Base-by-base conservation (phyloP, 2,797 vertebrate species). In the Gallirallus australis region DNA sequence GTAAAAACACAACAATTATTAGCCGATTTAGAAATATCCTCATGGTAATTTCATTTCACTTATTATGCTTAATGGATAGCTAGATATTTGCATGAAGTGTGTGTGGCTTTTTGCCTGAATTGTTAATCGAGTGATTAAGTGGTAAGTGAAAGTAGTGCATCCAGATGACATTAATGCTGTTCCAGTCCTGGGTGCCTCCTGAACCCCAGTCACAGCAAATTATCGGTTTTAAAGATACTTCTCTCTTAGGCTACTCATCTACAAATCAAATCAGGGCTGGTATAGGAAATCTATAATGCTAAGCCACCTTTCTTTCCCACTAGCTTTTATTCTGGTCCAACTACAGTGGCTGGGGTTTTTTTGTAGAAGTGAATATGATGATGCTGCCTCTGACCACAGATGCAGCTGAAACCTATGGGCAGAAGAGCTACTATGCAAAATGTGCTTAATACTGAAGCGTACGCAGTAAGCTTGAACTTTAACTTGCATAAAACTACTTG, bases 41-140 rank as follows among this genome's bases (percentile, higher is more conserved):
- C 93, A 93, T 79, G 80, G 82, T 94, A 96, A 96, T 96, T 96
- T 96, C 91, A 94, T 97, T 96, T 94, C 93, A 82, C 94, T 96
- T 92, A 78, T 93, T 92, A 91, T 59, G 90, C 73, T 75, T 96
- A 96, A 96, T 95, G 87, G 95, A 95, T 95, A 95, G 90, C 85
- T 60, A 86, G 96, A 91, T 93, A 97, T 97, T 97, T 96, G 90
- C 96, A 96, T 96, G 82, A 96, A 95, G 85, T 95, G 82, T 96
- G 95, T 86, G 91, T 96, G 96, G 95, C 94, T 97, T 96, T 97
- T 94, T 94, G 91, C 94, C 95, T 94, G 90, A 96, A 96, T 90
- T 94, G 96, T 96, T 96, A 95, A 96, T 95, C 45, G n/a, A 50
- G 87, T 93, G 89, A 96, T 97, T 96, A 96, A 95, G 85, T 84